A percentile compares a stretch with the other conserved stretches of the same genome.
Evolutionary conservation across 2,888 invertebrate species (phyloP).

Genomic region (Byasa hedistus): DNA sequence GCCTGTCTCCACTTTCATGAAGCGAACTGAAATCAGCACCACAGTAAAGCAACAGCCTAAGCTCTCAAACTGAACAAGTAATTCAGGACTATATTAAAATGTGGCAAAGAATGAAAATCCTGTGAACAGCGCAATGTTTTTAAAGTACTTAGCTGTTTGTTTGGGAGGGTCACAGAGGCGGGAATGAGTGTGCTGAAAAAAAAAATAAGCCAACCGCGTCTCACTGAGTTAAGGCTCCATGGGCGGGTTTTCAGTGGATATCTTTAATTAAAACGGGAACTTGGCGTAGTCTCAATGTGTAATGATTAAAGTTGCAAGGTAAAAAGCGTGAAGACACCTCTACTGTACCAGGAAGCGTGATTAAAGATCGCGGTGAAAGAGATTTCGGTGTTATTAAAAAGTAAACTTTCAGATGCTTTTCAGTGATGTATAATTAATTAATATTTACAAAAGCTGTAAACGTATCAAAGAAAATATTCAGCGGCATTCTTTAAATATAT

Average conservation of each 20-base stretch:
- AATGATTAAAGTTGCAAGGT: slow-evolving; percentile 64
- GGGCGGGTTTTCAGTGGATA: slow-evolving; percentile 74
- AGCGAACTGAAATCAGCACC: slow-evolving; percentile 69
- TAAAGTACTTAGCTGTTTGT: slow-evolving; percentile 76
- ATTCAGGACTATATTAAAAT: slow-evolving; percentile 31
- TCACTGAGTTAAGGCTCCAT: slow-evolving; percentile 74
- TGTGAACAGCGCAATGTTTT: slow-evolving; percentile 58
- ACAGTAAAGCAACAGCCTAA: slow-evolving; percentile 47
- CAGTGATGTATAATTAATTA: not conserved
- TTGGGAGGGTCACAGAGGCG: slow-evolving; percentile 80
- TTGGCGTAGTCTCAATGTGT: slow-evolving; percentile 57
- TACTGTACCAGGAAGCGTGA: slow-evolving; percentile 39
- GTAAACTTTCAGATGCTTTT: not conserved
- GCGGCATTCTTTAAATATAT: not conserved
- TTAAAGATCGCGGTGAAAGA: slow-evolving; percentile 37
- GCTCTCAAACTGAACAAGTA: slow-evolving; percentile 28
- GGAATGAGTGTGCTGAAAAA: slow-evolving; percentile 77
- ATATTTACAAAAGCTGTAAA: not conserved
- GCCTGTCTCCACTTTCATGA: slow-evolving; percentile 73
- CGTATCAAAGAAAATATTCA: not conserved
- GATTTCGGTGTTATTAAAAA: slow-evolving; percentile 3
- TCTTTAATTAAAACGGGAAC: slow-evolving; percentile 77
- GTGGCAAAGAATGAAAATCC: slow-evolving; percentile 31
- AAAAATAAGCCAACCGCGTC: slow-evolving; percentile 80
- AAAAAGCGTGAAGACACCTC: slow-evolving; percentile 42